These are phyloP conservation scores for Chaunax sp. DNA, from an alignment of 2,797 vertebrate species.

Conservation along the genomic window DNA sequence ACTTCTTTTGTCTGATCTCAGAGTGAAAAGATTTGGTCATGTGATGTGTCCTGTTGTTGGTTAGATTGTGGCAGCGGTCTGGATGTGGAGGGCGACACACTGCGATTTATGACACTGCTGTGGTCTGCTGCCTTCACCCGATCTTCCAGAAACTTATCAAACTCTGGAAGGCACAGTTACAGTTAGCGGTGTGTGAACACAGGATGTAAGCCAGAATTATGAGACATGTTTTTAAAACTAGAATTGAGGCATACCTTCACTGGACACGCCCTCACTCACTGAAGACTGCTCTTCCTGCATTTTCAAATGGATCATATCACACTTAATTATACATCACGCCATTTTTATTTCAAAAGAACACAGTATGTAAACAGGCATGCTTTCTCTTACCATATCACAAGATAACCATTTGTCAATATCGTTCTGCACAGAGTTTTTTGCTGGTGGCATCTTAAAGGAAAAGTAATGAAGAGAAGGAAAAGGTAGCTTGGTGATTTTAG, in stretches of 20 bases:
- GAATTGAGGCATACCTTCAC: slow-evolving; percentile 71
- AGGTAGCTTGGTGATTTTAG: background rate
- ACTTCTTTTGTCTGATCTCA: slow-evolving; percentile 47
- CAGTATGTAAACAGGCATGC: background rate
- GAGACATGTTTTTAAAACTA: background rate
- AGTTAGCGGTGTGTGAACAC: background rate
- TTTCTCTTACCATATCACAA: slow-evolving; percentile 86
- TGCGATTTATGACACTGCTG: slow-evolving; percentile 27
- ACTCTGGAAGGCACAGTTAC: slow-evolving; percentile 67
- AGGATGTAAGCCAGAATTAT: background rate
- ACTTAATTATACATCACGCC: background rate
- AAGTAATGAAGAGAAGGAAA: background rate
- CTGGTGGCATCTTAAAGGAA: slow-evolving; percentile 79
- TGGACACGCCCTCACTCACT: slow-evolving; percentile 80
- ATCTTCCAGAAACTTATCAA: slow-evolving; percentile 83
- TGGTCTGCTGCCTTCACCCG: slow-evolving; percentile 68
- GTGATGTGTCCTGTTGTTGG: slow-evolving; percentile 65
- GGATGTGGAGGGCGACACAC: slow-evolving; percentile 26
- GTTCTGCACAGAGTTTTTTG: slow-evolving; percentile 85
- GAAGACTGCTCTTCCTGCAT: slow-evolving; percentile 69
- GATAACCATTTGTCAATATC: slow-evolving; percentile 93
- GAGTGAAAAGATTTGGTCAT: slow-evolving; percentile 83
- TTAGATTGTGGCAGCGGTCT: slow-evolving; percentile 48
- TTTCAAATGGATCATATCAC: slow-evolving; percentile 32
- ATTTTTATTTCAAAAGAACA: background rate